Evolutionary conservation across 1,140 invertebrate species (phyloP).

Genomic region (Caerostris extrusa): DNA sequence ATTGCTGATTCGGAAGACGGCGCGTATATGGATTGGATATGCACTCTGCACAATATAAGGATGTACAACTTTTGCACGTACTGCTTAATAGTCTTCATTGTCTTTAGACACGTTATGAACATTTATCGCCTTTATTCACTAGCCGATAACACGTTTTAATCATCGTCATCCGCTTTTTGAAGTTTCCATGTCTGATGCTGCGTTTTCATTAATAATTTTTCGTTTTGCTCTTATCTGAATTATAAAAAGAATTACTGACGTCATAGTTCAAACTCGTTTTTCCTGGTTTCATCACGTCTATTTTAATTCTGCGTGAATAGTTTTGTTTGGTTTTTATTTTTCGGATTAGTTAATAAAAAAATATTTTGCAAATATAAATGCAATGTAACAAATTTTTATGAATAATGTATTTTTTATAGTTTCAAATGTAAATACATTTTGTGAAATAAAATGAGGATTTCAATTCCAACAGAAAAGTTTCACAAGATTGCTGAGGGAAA

Average conservation of each 20-base stretch:
- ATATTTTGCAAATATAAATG: too few species aligned
- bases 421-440: too few species aligned
- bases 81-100: conserved; percentile 39
- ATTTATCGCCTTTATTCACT: conserved; percentile 63
- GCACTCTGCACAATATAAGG: conserved; percentile 54
- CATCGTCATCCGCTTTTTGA: not conserved
- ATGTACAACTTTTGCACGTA: conserved; percentile 60
- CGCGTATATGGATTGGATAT: conserved; percentile 33
- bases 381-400: too few species aligned
- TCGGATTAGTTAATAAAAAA: too few species aligned
- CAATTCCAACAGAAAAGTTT: too few species aligned
- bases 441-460: too few species aligned
- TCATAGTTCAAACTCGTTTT: not conserved
- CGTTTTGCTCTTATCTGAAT: not conserved
- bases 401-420: too few species aligned
- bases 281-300: not conserved
- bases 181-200: not conserved
- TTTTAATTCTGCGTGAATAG: too few species aligned
- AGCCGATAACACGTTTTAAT: conserved; percentile 50
- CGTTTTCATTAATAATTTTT: not conserved
- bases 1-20: conserved; percentile 37
- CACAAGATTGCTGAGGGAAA: too few species aligned
- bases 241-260: not conserved
- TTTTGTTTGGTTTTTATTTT: too few species aligned
- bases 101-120: not conserved